Evolutionary conservation across 2,888 invertebrate species (phyloP).

Genomic region (Brachyopa scutellaris): DNA sequence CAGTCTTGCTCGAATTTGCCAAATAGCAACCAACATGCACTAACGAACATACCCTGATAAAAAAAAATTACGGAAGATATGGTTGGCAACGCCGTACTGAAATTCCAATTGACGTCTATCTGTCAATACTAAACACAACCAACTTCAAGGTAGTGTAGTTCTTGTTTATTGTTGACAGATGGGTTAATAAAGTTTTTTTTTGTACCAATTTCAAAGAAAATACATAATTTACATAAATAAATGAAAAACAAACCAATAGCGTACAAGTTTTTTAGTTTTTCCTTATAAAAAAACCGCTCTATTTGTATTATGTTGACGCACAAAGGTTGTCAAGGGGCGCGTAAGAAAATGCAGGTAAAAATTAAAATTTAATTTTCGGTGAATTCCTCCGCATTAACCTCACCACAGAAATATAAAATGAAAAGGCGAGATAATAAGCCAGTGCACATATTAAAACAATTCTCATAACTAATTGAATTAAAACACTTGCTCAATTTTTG

Average conservation of each 20-base stretch:
- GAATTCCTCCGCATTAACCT: constrained; percentile 37
- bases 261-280: constrained; percentile 73
- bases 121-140: constrained; percentile 14
- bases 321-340: constrained; percentile 81
- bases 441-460: not conserved
- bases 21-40: no score
- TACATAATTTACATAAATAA: constrained; percentile 55
- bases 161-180: constrained; percentile 74
- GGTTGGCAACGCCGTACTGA: constrained; percentile 14
- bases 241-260: constrained; percentile 56
- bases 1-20: no score
- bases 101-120: constrained; percentile 18
- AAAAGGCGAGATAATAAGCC: not conserved
- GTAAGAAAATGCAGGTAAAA: constrained; percentile 84
- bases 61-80: no score
- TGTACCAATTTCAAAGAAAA: constrained; percentile 47
- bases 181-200: constrained; percentile 43
- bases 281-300: constrained; percentile 71
- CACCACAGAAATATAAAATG: constrained; percentile 21
- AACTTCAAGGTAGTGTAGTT: constrained; percentile 56
- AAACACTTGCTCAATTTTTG: not conserved
- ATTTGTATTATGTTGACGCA: constrained; percentile 81
- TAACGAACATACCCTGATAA: no score
- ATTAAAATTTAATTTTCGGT: constrained; percentile 44
- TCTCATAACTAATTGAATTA: constrained; percentile 24